Conservation (phyloP, 2,888 invertebrate species). For the Schrankia costaestrigalis region DNA sequence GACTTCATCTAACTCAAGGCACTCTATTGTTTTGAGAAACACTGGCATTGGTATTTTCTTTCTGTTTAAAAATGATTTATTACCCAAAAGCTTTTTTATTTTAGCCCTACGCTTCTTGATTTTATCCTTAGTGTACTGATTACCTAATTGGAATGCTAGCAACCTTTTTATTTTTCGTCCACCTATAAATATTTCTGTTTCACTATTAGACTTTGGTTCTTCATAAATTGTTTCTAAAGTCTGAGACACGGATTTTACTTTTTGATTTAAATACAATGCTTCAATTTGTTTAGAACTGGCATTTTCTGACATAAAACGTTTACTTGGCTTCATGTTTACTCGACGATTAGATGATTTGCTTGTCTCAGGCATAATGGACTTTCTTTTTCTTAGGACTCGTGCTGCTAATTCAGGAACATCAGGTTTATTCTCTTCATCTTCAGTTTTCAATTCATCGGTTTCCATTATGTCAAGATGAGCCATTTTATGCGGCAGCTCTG, state of each 20-base stretch:
- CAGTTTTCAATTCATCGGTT: conserved; percentile 40
- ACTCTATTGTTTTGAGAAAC: conserved; percentile 78
- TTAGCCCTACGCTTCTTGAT: conserved; percentile 80
- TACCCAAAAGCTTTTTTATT: conserved; percentile 78
- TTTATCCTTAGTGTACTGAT: conserved; percentile 76
- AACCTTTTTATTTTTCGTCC: conserved; percentile 80
- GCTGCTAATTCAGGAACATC: conserved; percentile 41
- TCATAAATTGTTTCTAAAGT: conserved; percentile 83
- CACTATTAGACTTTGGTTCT: conserved; percentile 75
- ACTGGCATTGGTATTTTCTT: conserved; percentile 79
- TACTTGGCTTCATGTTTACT: conserved; percentile 72
- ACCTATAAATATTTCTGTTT: conserved; percentile 68
- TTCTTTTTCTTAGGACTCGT: conserved; percentile 64
- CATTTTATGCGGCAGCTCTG: conserved; percentile 69
- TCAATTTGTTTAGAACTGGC: conserved; percentile 70
- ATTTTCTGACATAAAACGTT: conserved; percentile 60
- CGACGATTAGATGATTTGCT: conserved; percentile 66
- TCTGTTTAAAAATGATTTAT: conserved; percentile 72
- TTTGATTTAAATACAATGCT: conserved; percentile 80
- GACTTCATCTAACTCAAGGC: conserved; percentile 70
- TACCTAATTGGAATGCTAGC: conserved; percentile 76
- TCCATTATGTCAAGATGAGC: conserved; percentile 74
- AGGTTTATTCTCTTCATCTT: conserved; percentile 32
- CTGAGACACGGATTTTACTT: conserved; percentile 72
- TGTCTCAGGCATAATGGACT: conserved; percentile 55